Conservation (phyloP, 2,113 vertebrate genomes). For the Notiomystis cincta region DNA sequence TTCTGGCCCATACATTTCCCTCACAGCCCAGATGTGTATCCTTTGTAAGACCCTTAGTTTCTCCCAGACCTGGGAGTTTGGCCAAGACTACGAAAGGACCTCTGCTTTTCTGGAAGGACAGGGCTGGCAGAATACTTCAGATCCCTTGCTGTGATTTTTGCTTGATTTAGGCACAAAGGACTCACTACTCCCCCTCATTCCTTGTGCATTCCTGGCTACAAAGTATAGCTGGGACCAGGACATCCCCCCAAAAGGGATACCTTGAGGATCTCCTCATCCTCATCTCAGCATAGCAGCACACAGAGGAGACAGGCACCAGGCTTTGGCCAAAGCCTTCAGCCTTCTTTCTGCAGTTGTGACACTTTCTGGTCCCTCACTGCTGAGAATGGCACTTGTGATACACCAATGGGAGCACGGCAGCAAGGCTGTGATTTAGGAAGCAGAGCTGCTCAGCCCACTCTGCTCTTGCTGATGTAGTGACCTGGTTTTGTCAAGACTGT, state of each 20-base stretch:
- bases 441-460: not conserved
- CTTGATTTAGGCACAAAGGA: not conserved
- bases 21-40: not conserved
- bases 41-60: not conserved
- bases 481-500: conserved; percentile 53
- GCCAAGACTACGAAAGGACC: not conserved
- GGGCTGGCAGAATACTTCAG: not conserved
- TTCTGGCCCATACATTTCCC: rapidly evolving
- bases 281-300: not conserved
- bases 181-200: not conserved
- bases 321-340: not conserved
- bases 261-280: not conserved
- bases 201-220: not conserved
- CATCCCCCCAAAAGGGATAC: not conserved
- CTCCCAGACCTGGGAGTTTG: not conserved
- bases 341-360: not conserved
- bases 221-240: not conserved
- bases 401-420: not conserved
- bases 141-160: not conserved
- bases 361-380: not conserved
- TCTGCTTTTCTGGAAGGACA: not conserved
- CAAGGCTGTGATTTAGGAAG: conserved; percentile 22
- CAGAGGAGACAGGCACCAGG: not conserved
- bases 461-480: conserved; percentile 46
- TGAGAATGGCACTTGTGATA: not conserved